Evolutionary conservation across 2,797 vertebrate species (phyloP), one percentile per base, ranked within the genome.

Genomic region (Coreius guichenoti): DNA sequence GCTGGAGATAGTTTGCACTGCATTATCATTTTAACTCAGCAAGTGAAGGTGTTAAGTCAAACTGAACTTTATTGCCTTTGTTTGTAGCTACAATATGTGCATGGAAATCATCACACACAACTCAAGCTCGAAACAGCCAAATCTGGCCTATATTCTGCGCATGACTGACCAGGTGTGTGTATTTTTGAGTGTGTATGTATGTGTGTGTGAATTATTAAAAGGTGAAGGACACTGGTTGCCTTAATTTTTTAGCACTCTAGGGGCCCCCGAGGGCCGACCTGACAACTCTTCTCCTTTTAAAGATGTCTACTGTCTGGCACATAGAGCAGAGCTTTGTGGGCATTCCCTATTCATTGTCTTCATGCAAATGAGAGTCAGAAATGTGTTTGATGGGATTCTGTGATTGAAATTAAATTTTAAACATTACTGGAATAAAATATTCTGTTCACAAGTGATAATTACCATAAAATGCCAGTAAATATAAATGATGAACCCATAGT

Each of bases 191-290:
- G 26, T 29, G 68, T 39, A 49, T 51, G 43, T 45, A 3, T 45
- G 43, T 45, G 9, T 36, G 36, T 45, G 43, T 72, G 33, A 29
- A 58, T 82, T 82, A 49, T 65, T 82, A 74, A 81, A 29, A 58
- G 16, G 17, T 43, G 68, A 58, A 8, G 43, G 39, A 83, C 8
- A 51, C 13, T 33, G 26, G 43, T 63, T 69, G 63, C 43, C 29
- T 74, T 61, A 1, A 63, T 73, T 74, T 83, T 75, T 49, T 3
- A 74, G 54, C 36, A 47, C 70, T 12, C 39, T 45, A n/a, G 54
- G 17, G 19, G 33, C n/a, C 49, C 80, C 49, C 0, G 19, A 51
- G 80, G 67, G 54, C 21, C 8, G 1, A 47, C 58, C 56, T 74
- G 70, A 49, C 70, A 56, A 19, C 19, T 29, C 26, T 29, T 51